These are phyloP conservation scores for Theropithecus gelada DNA, from an alignment of 2,113 vertebrate species.

Conservation along the genomic window DNA sequence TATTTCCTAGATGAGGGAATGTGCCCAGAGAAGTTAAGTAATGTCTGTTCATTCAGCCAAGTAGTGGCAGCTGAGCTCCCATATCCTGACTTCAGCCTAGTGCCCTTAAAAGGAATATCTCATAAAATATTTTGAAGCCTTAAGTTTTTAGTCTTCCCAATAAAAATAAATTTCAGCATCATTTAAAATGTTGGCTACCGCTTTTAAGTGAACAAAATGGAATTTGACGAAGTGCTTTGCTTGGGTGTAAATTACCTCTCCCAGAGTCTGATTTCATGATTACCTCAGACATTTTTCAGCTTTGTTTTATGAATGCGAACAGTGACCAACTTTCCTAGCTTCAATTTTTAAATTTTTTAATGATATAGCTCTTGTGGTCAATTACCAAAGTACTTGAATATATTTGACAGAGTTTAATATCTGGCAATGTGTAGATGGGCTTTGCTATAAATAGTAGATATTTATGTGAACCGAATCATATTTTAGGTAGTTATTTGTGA, in stretches of 20 bases:
- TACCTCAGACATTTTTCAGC: not conserved
- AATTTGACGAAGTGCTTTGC: constrained; percentile 54
- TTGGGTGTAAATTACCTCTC: constrained; percentile 34
- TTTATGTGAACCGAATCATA: not conserved
- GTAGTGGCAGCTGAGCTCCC: constrained; percentile 48
- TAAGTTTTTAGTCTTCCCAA: constrained; percentile 54
- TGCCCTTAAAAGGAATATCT: constrained; percentile 61
- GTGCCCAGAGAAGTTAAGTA: constrained; percentile 53
- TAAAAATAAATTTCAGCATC: constrained; percentile 59
- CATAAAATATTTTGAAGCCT: constrained; percentile 59
- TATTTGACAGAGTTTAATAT: constrained; percentile 34
- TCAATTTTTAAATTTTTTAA: not conserved
- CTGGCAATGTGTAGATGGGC: not conserved
- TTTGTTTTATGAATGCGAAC: not conserved
- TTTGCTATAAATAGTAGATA: not conserved
- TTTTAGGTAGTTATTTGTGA: not conserved
- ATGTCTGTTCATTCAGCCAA: constrained; percentile 50
- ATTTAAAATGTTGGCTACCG: constrained; percentile 58
- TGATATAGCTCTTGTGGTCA: not conserved
- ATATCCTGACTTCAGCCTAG: constrained; percentile 25
- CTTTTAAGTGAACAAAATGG: constrained; percentile 52
- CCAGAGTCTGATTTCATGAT: constrained; percentile 25
- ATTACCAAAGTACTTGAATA: not conserved
- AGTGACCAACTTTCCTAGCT: not conserved
- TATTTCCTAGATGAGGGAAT: constrained; percentile 15